These are phyloP conservation scores for Zaprionus inermis DNA, from an alignment of 1,140 invertebrate species.

Conservation along the genomic window DNA sequence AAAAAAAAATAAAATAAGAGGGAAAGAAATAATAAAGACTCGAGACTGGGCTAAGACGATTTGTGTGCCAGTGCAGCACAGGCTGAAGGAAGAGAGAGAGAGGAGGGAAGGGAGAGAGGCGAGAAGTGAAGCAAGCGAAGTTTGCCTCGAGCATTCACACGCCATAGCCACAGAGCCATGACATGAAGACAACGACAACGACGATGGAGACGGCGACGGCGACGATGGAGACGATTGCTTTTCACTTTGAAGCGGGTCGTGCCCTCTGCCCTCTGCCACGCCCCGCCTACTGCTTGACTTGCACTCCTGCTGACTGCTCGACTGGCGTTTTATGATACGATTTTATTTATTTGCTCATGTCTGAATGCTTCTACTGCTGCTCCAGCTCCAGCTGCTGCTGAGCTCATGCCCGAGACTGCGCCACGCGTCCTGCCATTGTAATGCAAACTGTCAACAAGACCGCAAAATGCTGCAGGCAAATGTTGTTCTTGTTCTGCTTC, in stretches of 20 bases:
- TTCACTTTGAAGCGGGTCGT: conserved; percentile 60
- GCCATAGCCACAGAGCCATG: conserved; percentile 72
- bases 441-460: conserved; percentile 78
- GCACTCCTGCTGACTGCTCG: conserved; percentile 22
- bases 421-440: conserved; percentile 72
- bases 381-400: not conserved
- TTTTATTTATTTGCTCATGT: conserved; percentile 75
- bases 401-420: too few relatives aligned
- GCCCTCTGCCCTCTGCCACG: conserved; percentile 20
- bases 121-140: conserved; percentile 37
- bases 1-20: conserved; percentile 33
- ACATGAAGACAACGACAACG: conserved; percentile 59
- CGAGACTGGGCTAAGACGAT: conserved; percentile 68
- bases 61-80: conserved; percentile 35
- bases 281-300: conserved; percentile 2
- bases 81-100: not conserved
- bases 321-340: conserved; percentile 72
- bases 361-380: conserved; percentile 23
- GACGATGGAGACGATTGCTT: conserved; percentile 68
- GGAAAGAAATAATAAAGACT: conserved; percentile 63
- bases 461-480: conserved; percentile 59
- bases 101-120: not conserved
- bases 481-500: conserved; percentile 46
- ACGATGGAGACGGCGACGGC: conserved; percentile 15
- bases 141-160: conserved; percentile 75